Evolutionary conservation across 1,140 invertebrate species (phyloP), one percentile per base, ranked within the genome.

Genomic region (Dolichoris vasculosae): DNA sequence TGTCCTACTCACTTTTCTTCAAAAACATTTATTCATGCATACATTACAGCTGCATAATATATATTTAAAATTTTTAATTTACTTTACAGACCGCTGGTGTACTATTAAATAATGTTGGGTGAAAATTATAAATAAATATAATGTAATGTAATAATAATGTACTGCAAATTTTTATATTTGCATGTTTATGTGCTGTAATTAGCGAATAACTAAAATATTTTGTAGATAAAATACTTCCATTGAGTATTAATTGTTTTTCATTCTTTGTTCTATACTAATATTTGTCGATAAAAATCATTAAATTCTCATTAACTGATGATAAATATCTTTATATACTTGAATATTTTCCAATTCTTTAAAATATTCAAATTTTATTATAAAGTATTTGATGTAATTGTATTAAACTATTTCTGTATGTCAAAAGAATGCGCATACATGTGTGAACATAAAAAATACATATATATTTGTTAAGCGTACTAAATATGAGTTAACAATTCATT

Each of bases 121-220:
- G 89, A 91, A 89, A 90, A 91, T 92, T 91, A 92, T 92, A 90
- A 89, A 93, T 91, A 92, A 90, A 92, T 91, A 91, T 90, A 88
- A 88, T 88, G 38, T 87, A 88, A 89, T 90, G 85, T 90, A 89
- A 90, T 89, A 87, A 91, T 90, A 90, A 91, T 92, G 90, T 92
- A 93, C 91, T 93, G 92, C 92, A 93, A 93, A 92, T 92, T 91
- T 92, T 92, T 91, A 91, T 90, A 93, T 93, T 93, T 93, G 92
- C 92, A 92, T 93, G 91, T 92, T 92, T 90, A 92, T 92, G 91
- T 93, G 91, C 92, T 92, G 92, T 93, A 93, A 93, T 93, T 93
- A 92, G 92, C 92, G 89, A 93, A 91, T 92, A 92, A 93, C 92
- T 92, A 30, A 92, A 91, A 91, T 93, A 93, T 93, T 93, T 93